Evolutionary conservation across 2,888 invertebrate genomes (phyloP).

Genomic region (Eustalomyia histrio): DNA sequence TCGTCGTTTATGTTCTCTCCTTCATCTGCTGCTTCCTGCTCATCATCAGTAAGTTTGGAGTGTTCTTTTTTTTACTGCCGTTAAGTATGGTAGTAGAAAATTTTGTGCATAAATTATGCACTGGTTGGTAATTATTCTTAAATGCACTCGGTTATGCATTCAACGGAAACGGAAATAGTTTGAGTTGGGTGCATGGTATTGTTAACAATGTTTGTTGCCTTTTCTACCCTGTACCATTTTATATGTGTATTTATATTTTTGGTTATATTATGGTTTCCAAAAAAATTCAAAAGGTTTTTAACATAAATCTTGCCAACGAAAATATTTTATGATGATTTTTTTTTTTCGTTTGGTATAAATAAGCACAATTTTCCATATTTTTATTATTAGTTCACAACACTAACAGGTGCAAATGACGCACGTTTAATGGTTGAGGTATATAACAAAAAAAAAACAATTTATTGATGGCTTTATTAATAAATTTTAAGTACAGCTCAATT

Average conservation of each 20-base stretch:
- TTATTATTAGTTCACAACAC: conserved; percentile 10
- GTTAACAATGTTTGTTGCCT: conserved; percentile 24
- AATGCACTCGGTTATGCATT: conserved; percentile 64
- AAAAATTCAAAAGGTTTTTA: conserved; percentile 54
- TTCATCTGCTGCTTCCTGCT: background rate
- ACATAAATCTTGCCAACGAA: conserved; percentile 52
- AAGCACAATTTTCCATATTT: conserved; percentile 22
- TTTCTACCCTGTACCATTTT: background rate
- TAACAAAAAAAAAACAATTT: background rate
- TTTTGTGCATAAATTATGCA: conserved; percentile 65
- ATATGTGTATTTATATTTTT: conserved; percentile 11
- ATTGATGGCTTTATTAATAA: conserved; percentile 25
- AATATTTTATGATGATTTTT: conserved; percentile 49
- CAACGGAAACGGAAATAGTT: conserved; percentile 60
- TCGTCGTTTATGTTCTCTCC: background rate
- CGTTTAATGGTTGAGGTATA: conserved; percentile 38
- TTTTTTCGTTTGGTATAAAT: background rate
- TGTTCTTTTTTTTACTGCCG: background rate
- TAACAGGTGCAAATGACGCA: conserved; percentile 57
- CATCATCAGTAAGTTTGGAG: background rate
- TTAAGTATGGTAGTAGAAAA: conserved; percentile 35
- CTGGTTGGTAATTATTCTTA: conserved; percentile 67
- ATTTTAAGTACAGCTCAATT: conserved; percentile 3
- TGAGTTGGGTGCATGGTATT: conserved; percentile 31
- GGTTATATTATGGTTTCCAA: conserved; percentile 52